These are phyloP conservation scores for Hyles euphorbiae DNA, from an alignment of 1,140 invertebrate genomes.

Conservation along the genomic window DNA sequence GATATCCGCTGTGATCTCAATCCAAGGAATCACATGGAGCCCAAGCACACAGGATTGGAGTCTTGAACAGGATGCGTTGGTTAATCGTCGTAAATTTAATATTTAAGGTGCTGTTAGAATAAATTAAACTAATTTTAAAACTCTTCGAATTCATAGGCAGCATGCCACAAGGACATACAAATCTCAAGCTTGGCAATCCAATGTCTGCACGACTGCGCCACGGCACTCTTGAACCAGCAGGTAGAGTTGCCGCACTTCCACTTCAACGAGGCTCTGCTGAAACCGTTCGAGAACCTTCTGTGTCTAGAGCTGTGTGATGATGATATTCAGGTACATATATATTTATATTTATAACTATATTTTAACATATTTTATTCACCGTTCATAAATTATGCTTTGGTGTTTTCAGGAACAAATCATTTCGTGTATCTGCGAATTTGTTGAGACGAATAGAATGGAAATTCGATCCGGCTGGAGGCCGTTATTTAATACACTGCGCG, in stretches of 20 bases:
- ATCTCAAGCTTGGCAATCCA: conserved; percentile 95
- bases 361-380: conserved; percentile 2
- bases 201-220: conserved; percentile 94
- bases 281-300: conserved; percentile 95
- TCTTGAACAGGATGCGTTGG: no score
- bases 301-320: conserved; percentile 94
- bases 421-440: conserved; percentile 95
- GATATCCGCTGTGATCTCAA: no score
- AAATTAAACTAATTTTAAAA: no score
- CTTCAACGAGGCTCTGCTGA: conserved; percentile 95
- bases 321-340: conserved; percentile 85
- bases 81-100: no score
- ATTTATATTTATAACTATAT: background rate
- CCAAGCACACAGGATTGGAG: no score
- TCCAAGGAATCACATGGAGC: no score
- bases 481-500: conserved; percentile 91
- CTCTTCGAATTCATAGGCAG: conserved; percentile 77
- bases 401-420: conserved; percentile 88
- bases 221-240: conserved; percentile 90
- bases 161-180: conserved; percentile 91
- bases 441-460: conserved; percentile 93
- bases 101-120: no score
- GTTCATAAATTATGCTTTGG: background rate
- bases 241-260: conserved; percentile 94
- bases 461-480: conserved; percentile 96